Conservation (phyloP, 2,888 invertebrate species). For the Meta bourneti region DNA sequence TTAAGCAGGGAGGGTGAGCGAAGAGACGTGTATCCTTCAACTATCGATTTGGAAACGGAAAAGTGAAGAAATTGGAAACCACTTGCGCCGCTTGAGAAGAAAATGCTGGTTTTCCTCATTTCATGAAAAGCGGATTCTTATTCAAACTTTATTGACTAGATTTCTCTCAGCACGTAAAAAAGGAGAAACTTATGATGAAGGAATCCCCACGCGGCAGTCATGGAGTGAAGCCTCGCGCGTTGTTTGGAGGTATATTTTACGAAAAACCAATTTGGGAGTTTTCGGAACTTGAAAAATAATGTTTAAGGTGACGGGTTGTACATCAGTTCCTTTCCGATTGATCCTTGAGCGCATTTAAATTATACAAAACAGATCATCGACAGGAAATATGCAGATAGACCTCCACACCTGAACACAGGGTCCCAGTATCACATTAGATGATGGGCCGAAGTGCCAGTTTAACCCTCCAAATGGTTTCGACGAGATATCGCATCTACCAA, state of each 20-base stretch:
- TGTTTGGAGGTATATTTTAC: slow-evolving; percentile 8
- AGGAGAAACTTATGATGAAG: neutral
- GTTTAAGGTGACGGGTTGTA: neutral
- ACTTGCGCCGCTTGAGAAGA: slow-evolving; percentile 26
- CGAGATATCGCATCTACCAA: too few species aligned
- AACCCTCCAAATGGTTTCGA: too few species aligned
- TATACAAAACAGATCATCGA: too few species aligned
- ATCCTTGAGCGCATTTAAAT: too few species aligned
- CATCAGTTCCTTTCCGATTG: neutral
- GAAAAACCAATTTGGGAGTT: slow-evolving; percentile 20
- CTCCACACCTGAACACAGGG: too few species aligned
- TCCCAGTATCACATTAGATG: too few species aligned
- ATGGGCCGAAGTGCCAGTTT: too few species aligned
- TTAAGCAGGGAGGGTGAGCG: slow-evolving; percentile 16
- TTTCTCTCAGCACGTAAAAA: slow-evolving; percentile 30
- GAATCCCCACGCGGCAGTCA: slow-evolving; percentile 12
- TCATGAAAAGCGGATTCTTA: slow-evolving; percentile 41
- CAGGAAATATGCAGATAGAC: too few species aligned
- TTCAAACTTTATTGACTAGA: slow-evolving; percentile 52
- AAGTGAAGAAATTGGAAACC: slow-evolving; percentile 60
- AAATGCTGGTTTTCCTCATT: slow-evolving; percentile 45
- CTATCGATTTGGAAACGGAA: slow-evolving; percentile 46
- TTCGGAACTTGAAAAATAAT: neutral
- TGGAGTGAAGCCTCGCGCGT: slow-evolving; percentile 4
- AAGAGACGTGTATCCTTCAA: neutral